These are phyloP conservation scores for Crotalus helleri DNA, from an alignment of 2,113 vertebrate species.

Conservation along the genomic window DNA sequence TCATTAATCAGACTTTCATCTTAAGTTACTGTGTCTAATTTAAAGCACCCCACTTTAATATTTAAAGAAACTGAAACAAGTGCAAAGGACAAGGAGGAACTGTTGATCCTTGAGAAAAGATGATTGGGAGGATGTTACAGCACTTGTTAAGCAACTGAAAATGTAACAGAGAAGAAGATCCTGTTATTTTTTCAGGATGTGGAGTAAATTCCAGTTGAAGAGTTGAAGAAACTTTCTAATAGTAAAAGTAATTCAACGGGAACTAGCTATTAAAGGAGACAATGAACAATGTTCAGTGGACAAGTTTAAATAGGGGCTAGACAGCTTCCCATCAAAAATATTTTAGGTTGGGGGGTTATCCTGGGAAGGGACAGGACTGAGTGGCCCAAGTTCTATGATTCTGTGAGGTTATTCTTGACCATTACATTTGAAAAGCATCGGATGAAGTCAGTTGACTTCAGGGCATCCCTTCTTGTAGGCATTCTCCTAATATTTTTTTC, in stretches of 20 bases:
- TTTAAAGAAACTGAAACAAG: neutral
- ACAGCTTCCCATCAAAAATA: neutral
- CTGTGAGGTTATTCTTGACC: neutral
- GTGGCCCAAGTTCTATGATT: neutral
- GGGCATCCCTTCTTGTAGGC: neutral
- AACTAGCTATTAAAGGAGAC: neutral
- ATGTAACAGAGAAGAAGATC: neutral
- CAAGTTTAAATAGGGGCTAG: neutral
- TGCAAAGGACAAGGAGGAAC: neutral
- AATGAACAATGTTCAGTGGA: neutral
- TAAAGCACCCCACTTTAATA: neutral
- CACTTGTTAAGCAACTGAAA: neutral
- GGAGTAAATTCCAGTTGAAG: neutral
- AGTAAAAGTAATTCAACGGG: neutral
- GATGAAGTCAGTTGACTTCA: neutral
- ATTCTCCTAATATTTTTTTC: neutral
- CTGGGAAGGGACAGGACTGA: neutral
- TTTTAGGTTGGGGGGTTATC: neutral
- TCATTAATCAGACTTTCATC: neutral
- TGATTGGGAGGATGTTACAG: neutral
- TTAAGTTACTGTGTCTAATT: neutral
- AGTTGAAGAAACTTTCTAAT: neutral
- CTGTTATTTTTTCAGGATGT: neutral
- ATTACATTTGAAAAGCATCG: neutral
- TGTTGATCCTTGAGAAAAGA: neutral